Conservation (phyloP, 2,113 vertebrate genomes). For the Hydrochoerus hydrochaeris region DNA sequence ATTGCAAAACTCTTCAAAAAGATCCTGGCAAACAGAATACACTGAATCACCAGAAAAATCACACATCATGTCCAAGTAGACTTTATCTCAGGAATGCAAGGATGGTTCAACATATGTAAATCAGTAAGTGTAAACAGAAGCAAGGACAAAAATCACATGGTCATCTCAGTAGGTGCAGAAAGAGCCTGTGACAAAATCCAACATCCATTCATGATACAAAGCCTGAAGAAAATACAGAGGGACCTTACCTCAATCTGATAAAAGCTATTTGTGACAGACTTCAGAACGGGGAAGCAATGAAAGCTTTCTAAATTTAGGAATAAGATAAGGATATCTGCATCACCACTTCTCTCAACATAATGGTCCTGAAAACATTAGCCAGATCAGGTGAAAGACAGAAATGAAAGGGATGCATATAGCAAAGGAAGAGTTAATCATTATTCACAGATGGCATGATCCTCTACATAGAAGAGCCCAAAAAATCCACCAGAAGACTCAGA, state of each 20-base stretch:
- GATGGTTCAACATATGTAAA: not conserved
- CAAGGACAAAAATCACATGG: too few species aligned
- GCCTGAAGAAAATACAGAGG: not conserved
- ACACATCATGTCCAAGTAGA: not conserved
- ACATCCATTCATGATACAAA: not conserved
- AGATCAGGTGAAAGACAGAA: too few species aligned
- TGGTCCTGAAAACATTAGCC: too few species aligned
- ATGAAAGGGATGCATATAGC: not conserved
- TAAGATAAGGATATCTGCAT: too few species aligned
- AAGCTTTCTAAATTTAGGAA: not conserved
- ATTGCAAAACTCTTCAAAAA: not conserved
- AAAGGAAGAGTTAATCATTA: not conserved
- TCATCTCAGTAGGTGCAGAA: too few species aligned
- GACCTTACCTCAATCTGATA: not conserved
- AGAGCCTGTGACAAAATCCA: too few species aligned
- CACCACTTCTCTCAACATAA: too few species aligned
- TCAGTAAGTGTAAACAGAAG: not conserved
- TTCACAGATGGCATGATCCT: not conserved
- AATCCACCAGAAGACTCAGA: not conserved
- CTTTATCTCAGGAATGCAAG: not conserved
- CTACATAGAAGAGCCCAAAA: not conserved
- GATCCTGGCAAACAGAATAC: not conserved
- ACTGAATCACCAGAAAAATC: not conserved
- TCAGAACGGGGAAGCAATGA: not conserved
- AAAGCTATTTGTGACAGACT: not conserved